Evolutionary conservation across 2,888 invertebrate genomes (phyloP), one percentile per base, ranked within the genome.

Genomic region (Aricia artaxerxes): DNA sequence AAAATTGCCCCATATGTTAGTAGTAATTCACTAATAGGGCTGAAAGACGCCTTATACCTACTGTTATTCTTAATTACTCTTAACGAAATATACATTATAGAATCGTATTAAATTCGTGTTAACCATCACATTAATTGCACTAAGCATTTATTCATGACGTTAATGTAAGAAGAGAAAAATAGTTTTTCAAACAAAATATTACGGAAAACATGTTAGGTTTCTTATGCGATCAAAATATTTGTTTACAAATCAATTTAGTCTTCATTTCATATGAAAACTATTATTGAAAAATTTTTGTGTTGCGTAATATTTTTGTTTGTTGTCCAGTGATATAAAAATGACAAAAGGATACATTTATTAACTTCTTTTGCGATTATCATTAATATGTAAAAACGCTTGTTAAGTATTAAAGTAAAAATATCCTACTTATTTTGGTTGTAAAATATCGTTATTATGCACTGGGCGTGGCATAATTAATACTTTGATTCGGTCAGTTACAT

Each of bases 241-340:
- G 79, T 82, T 81, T 81, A 44, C 79, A 80, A 81, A 80, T 81
- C 91, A 92, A 92, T 90, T 86, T 91, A 90, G 90, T 90, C 89
- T 92, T 93, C 91, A 89, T 87, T 84, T 24, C 72, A 83, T 79
- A 86, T 90, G 92, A 93, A 92, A 87, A 91, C 88, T 90, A 88
- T 84, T 79, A 89, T 92, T 93, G 87, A 86, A 81, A 84, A 80
- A 82, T 82, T 82, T 84, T 80, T 81, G 44, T 76, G 77, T 69
- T 49, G 78, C 69, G 60, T 64, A 78, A 35, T 78, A 69, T 49
- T 69, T 69, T 69, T 38, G 69, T 69, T 69, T 9, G 38, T 38
- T 69, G 6, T 4, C 31, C 24, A 44, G 35, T 73, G 73, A 44
- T 64, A 64, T 49, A 64, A 64, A 64, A 38, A 13, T 69, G 35